phyloP scores from a whole-genome alignment of 2,888 invertebrate species.

The Emesis russula region DNA sequence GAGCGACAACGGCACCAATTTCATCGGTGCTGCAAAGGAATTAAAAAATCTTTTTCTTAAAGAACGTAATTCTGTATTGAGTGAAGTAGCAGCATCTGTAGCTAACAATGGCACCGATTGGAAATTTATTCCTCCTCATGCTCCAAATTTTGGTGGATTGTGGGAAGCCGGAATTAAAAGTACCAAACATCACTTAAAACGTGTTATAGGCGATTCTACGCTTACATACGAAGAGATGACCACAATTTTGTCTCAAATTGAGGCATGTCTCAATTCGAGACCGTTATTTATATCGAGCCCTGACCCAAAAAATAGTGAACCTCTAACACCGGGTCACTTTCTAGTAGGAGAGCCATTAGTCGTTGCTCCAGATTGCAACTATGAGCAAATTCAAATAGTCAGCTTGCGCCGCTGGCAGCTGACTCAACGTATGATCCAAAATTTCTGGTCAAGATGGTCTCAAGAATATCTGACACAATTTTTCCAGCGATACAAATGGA shows the following conservation, averaged over 20 bases:
- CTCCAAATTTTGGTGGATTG: background rate
- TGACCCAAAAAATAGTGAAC: background rate
- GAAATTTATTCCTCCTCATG: conserved; percentile 16
- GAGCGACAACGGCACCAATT: conserved; percentile 30
- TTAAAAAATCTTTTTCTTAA: background rate
- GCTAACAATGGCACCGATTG: background rate
- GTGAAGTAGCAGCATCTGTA: no score
- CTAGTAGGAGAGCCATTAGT: background rate
- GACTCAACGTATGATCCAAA: background rate
- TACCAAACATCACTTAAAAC: background rate
- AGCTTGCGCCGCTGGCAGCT: background rate
- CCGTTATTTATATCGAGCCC: background rate
- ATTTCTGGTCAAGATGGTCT: background rate
- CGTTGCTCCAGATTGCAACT: background rate
- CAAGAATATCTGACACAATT: background rate
- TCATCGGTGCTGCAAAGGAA: conserved; percentile 6
- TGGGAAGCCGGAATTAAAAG: background rate
- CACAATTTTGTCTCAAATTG: conserved; percentile 1
- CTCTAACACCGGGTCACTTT: background rate
- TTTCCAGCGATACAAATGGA: background rate
- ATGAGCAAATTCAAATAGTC: no score
- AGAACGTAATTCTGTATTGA: background rate
- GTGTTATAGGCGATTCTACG: background rate
- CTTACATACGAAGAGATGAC: conserved; percentile 1
- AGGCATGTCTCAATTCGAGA: background rate